These are phyloP conservation scores for Drosophila prolongata DNA, from an alignment of 2,888 invertebrate genomes.

Conservation along the genomic window DNA sequence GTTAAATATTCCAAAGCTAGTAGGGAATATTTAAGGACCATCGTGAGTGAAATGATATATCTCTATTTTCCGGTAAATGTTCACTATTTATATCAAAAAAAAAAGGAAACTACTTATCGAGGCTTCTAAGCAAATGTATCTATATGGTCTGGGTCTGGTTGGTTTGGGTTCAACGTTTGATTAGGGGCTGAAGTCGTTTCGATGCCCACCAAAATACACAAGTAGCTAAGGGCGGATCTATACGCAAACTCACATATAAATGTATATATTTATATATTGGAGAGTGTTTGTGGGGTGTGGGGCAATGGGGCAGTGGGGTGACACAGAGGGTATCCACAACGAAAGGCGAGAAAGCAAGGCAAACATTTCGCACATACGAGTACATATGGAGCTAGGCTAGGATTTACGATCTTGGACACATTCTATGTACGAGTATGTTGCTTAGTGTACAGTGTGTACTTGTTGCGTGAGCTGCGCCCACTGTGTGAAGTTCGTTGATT, in stretches of 20 bases:
- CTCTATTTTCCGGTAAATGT: conserved; percentile 82
- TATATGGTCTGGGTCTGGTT: not conserved
- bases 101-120: not conserved
- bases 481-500: conserved; percentile 2
- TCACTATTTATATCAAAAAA: conserved; percentile 78
- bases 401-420: conserved; percentile 15
- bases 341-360: conserved; percentile 31
- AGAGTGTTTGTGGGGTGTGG: conserved; percentile 11
- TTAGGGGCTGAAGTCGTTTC: not conserved
- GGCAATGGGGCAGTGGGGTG: not conserved
- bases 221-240: conserved; percentile 3
- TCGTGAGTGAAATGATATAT: conserved; percentile 56
- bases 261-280: conserved; percentile 1
- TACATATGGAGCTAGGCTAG: conserved; percentile 19
- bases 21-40: conserved; percentile 69
- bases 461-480: conserved; percentile 12
- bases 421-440: conserved; percentile 30
- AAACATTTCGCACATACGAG: conserved; percentile 18
- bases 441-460: conserved; percentile 44
- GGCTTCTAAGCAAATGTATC: conserved; percentile 3
- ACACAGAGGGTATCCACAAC: conserved; percentile 17
- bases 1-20: conserved; percentile 59
- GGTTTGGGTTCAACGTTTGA: not conserved
- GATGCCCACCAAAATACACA: not conserved
- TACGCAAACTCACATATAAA: conserved; percentile 4